A percentile compares a stretch with the other conserved stretches of the same genome.
Conservation (phyloP, 2,888 invertebrate genomes). For the Seira sanloemensis region DNA sequence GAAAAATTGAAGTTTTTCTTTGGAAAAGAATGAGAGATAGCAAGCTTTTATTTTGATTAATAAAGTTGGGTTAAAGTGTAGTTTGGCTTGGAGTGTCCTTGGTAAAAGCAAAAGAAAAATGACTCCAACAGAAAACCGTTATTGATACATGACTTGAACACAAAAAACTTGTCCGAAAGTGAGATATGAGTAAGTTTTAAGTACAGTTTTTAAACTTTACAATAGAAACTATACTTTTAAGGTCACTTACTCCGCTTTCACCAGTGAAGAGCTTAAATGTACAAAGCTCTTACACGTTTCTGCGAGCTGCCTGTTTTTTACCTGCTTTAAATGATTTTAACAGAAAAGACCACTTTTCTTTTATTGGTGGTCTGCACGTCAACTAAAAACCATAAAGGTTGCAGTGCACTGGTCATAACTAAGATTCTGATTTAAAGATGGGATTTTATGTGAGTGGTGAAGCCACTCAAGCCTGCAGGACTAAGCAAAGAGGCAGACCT, state of each 20-base stretch:
- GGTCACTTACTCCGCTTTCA: neutral
- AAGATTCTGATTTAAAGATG: neutral
- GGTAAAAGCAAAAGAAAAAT: too few relatives aligned
- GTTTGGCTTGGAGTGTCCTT: too few relatives aligned
- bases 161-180: neutral
- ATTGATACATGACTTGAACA: neutral
- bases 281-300: neutral
- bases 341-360: neutral
- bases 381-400: neutral
- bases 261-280: too few relatives aligned
- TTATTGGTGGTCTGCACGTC: neutral
- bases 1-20: neutral
- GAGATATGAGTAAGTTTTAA: neutral
- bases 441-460: neutral
- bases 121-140: neutral
- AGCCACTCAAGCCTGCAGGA: neutral
- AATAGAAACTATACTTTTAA: neutral
- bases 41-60: neutral
- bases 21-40: neutral
- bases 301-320: neutral
- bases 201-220: neutral
- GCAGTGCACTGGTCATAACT: neutral
- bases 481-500: neutral
- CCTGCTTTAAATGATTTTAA: neutral
- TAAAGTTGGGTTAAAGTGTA: neutral